Evolutionary conservation across 2,888 invertebrate species (phyloP).

Genomic region (Cephus sareptanus): DNA sequence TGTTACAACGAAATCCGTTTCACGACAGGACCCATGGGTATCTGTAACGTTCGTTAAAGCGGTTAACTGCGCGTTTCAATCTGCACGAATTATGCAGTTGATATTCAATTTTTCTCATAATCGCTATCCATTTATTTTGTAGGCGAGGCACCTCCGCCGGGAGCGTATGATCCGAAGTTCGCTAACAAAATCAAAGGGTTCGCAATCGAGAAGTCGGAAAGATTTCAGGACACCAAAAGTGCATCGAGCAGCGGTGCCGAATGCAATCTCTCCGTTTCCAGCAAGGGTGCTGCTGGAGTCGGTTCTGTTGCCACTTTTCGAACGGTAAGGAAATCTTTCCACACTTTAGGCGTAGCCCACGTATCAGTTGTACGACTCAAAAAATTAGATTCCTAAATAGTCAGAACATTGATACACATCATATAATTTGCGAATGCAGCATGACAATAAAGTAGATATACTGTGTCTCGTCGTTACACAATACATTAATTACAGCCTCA

Average conservation of each 20-base stretch:
- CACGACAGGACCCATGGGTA: no score
- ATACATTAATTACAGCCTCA: constrained; percentile 43
- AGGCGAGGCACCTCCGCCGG: constrained; percentile 69
- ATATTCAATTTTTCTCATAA: no score
- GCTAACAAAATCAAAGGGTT: constrained; percentile 62
- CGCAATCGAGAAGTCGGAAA: constrained; percentile 59
- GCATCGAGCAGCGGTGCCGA: constrained; percentile 55
- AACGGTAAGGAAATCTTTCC: constrained; percentile 39
- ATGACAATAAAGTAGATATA: no score
- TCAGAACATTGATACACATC: no score
- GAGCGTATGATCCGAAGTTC: constrained; percentile 68
- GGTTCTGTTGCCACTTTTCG: constrained; percentile 36
- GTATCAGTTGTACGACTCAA: not conserved
- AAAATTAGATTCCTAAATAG: not conserved
- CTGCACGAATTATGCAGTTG: no score
- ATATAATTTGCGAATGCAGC: no score
- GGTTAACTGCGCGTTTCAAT: no score
- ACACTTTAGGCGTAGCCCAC: no score
- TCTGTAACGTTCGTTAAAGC: no score
- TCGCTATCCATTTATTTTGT: constrained; percentile 24
- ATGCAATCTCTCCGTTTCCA: constrained; percentile 48
- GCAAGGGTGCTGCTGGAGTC: constrained; percentile 37
- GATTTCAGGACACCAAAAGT: constrained; percentile 62
- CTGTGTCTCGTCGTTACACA: not conserved
- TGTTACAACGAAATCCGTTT: no score